Base-by-base conservation (phyloP, 2,888 invertebrate genomes). In the Synanthedon vespiformis region DNA sequence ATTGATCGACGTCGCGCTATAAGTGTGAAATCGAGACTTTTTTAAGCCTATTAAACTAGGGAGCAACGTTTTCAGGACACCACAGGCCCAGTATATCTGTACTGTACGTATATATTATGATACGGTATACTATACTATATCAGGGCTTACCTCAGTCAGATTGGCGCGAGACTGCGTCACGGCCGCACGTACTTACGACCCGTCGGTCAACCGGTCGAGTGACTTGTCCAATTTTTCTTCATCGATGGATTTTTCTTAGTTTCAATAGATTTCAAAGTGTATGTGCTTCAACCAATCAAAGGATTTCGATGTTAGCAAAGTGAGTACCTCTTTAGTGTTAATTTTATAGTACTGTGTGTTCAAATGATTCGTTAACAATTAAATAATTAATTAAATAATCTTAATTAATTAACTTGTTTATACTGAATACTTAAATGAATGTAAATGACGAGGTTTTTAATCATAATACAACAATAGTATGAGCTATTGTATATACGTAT, bases 91-190 rank as follows among this genome's bases (percentile, higher is more conserved):
- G 51, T 56, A 56, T 55, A 53, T 52, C 51, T 52, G 54, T 55
- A 56, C 51, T 52, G 54, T 55, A 55, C 50, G 44, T 54, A 56
- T 54, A 50, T 52, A 34, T 34, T 10, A 34, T 8, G 34, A 34
- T 34, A 34, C 8, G 6, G 27, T 34, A 34, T 34, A 34, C 52
- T 34, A 34, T 34, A 34, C 52, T 55, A 54, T 54, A 52, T 27
- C 50, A 49, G 51, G 50, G 51, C 52, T 51, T 52, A 54, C 48
- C 57, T 57, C 44, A 70, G 68, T 57, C 44, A 70, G 68, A 71
- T 58, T 57, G 65, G 62, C 67, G 66, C 63, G 59, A 60, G 63
- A 57, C 58, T 52, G 64, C 65, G 67, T 59, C 64, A 57, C 27
- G 62, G 48, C 34, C 61, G 60, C 65, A 60, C 70, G 70, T 56